A percentile compares a stretch with the other conserved stretches of the same genome.
phyloP scores from a whole-genome alignment of 1,140 invertebrate species.

The Pararge aegeria region DNA sequence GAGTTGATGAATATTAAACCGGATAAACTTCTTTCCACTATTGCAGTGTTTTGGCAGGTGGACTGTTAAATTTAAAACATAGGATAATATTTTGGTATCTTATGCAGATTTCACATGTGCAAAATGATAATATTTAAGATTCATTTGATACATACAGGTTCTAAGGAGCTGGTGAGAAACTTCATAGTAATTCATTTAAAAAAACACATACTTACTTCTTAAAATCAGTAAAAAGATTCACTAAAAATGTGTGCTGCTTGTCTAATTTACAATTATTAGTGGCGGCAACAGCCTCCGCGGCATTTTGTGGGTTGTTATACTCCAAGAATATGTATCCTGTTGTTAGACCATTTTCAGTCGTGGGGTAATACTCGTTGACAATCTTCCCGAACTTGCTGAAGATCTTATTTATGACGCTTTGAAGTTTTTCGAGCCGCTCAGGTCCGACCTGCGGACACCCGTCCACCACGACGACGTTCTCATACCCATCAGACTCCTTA shows the following conservation, averaged over 20 bases:
- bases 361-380: slow-evolving; percentile 94
- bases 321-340: slow-evolving; percentile 98
- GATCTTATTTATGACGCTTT: slow-evolving; percentile 95
- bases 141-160: too few species aligned
- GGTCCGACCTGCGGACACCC: slow-evolving; percentile 96
- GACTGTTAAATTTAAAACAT: too few species aligned
- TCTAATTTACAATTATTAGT: slow-evolving; percentile 97
- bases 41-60: too few species aligned
- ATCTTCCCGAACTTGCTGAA: slow-evolving; percentile 95
- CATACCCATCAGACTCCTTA: slow-evolving; percentile 96
- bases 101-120: too few species aligned
- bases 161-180: too few species aligned
- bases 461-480: slow-evolving; percentile 97
- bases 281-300: slow-evolving; percentile 91
- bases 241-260: slow-evolving; percentile 96
- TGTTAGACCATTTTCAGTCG: slow-evolving; percentile 88
- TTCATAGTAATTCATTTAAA: neutral
- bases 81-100: too few species aligned
- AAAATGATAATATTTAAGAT: too few species aligned
- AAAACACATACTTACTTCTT: slow-evolving; percentile 86
- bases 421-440: slow-evolving; percentile 95
- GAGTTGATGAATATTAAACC: too few species aligned
- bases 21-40: too few species aligned
- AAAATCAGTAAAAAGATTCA: slow-evolving; percentile 98
- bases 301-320: slow-evolving; percentile 89